Evolutionary conservation across 2,888 invertebrate species (phyloP), one percentile per base, ranked within the genome.

Genomic region (Callyntrura sp.): DNA sequence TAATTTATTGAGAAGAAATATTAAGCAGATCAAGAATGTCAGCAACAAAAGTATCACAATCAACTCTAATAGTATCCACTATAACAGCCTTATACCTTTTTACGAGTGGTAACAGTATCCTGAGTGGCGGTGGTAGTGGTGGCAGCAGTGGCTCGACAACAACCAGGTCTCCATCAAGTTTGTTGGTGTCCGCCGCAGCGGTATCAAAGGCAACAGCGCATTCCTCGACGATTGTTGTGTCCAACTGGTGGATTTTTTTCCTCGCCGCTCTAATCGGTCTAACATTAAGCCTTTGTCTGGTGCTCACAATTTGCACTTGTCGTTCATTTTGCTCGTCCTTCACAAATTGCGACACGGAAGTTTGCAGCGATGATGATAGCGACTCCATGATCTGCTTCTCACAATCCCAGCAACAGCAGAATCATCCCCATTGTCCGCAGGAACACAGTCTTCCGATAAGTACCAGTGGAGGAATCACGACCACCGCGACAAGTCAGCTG

Each of bases 161-260:
- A 70, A 25, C 28, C 35, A 20, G 60, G 68, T 85, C 85, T 23
- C 25, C 85, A n/a, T 68, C 79, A 8, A 43, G 28, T 60, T 65
- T 89, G 68, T 35, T 76, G n/a, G 79, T 62, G 23, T 76, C 78
- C 20, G 84, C 84, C 20, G 85, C 82, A 82, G 78, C 88, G 35
- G 90, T 82, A 17, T 85, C 86, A 45, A 73, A 85, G 68, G 57
- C 81, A 12, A 65, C 90, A 28, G 79, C 91, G 73, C 65, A 78
- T 57, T 76, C 85, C 65, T 83, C 91, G 9, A 84, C 85, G 51
- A 91, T 85, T 78, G 79, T 91, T 28, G 88, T 91, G 88, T 90
- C 92, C 76, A 91, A 91, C 86, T 90, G 91, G 82, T 92, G 92
- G 92, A 90, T 92, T 73, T 92, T 92, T 83, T 92, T 92, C 55